phyloP scores from a whole-genome alignment of 2,113 vertebrate species.

The Syrrhaptes paradoxus region DNA sequence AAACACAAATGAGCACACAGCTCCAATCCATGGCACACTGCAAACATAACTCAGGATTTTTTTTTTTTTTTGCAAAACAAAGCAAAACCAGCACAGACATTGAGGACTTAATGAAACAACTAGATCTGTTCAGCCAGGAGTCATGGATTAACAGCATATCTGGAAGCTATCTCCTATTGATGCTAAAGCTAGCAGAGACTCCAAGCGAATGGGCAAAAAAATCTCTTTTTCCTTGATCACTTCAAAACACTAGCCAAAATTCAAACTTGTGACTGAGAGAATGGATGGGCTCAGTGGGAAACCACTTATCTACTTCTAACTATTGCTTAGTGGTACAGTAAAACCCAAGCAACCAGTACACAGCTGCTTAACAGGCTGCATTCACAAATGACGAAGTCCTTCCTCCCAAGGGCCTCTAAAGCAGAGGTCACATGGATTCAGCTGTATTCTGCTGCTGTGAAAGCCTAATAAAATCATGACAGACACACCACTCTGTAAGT shows the following conservation, averaged over 20 bases:
- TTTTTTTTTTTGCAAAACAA: constrained; percentile 1
- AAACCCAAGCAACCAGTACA: not conserved
- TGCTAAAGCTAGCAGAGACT: not conserved
- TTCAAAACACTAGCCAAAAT: not conserved
- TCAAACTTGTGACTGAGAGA: not conserved
- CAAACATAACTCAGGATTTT: not conserved
- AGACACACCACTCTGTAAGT: accelerated
- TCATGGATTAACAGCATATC: not conserved
- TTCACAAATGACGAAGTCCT: not conserved
- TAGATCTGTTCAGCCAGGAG: not conserved
- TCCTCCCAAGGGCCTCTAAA: not conserved
- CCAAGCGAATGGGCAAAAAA: not conserved
- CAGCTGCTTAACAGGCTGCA: not conserved
- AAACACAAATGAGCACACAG: not conserved
- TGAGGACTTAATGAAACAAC: not conserved
- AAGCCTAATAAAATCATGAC: not conserved
- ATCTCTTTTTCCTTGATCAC: not conserved
- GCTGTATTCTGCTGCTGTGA: not conserved
- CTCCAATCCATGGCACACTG: not conserved
- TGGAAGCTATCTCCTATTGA: not conserved
- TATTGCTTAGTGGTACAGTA: not conserved
- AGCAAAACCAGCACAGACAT: not conserved
- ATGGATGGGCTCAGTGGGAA: not conserved
- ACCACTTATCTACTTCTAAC: not conserved
- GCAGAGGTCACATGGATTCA: not conserved